phyloP scores from a whole-genome alignment of 2,888 invertebrate genomes.

The Lypha dubia region DNA sequence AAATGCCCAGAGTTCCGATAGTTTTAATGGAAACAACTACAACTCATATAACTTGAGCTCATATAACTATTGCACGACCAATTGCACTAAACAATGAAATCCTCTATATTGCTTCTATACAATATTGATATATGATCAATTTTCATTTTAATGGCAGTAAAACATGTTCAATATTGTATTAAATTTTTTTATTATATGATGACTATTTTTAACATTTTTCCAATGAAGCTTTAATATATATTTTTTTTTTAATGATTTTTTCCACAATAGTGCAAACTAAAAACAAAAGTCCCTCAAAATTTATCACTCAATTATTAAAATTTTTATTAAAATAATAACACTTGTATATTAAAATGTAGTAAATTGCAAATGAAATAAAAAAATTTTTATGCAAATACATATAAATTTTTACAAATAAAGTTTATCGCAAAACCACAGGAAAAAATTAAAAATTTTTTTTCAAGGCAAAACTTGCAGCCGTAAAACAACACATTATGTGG shows the following conservation, averaged over 20 bases:
- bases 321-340: constrained; percentile 51
- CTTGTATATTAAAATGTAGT: constrained; percentile 26
- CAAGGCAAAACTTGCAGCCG: constrained; percentile 20
- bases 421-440: constrained; percentile 50
- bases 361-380: constrained; percentile 17
- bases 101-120: no score
- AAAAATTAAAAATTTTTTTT: constrained; percentile 29
- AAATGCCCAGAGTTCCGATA: no score
- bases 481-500: constrained; percentile 69
- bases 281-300: constrained; percentile 18
- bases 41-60: no score
- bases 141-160: no score
- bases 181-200: no score
- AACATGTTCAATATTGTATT: no score
- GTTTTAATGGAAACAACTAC: no score
- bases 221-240: no score
- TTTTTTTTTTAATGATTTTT: neutral
- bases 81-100: no score
- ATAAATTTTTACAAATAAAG: constrained; percentile 40
- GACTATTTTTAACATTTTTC: no score
- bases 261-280: neutral
- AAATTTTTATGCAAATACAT: neutral
- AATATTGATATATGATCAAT: no score
- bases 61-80: no score
- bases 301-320: constrained; percentile 61